Evolutionary conservation across 1,140 invertebrate genomes (phyloP), one percentile per base, ranked within the genome.

Genomic region (Diorhabda sublineata): DNA sequence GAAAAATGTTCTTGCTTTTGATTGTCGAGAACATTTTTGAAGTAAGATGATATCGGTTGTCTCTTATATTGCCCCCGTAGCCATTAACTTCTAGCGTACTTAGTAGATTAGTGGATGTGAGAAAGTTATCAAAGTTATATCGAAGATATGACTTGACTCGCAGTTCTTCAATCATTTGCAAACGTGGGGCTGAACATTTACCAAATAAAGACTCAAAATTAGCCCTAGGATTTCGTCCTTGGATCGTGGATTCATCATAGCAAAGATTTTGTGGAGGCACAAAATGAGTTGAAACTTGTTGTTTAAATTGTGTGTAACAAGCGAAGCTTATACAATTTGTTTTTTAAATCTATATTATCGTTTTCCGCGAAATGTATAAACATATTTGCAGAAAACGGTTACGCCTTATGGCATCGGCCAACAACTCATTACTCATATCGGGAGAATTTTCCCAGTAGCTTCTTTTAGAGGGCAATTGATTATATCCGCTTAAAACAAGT

Each of bases 51-150:
- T 73, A 59, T 45, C 69, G 47, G 64, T 73, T 75, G 45, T 75
- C 67, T n/a, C 72, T 52, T 9, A 73, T 71, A 52, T 74, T 77
- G 41, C 75, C 69, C 42, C 65, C 61, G 64, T 69, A 69, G 45
- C 71, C 67, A 59, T 52, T 66, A 44, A 11, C 57, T 59, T 71
- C 69, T 6, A 77, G 64, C 60, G 69, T 67, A 42, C 52, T 42
- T 9, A 76, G 57, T 2, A 62, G 66, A 58, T 59, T 60, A 45
- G 69, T 44, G 42, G 62, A 63, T 4, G 74, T 75, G 65, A 75
- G 74, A 8, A 75, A 66, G 60, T 76, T 74, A 68, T 75, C 70
- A 64, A 76, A 70, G n/a, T 65, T 70, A 67, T 70, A 73, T 61
- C 67, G 64, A 4, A 71, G 45, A 26, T 3, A 44, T 58, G 26